Base-by-base conservation (phyloP, 2,797 vertebrate species). In the Ispidina picta region DNA sequence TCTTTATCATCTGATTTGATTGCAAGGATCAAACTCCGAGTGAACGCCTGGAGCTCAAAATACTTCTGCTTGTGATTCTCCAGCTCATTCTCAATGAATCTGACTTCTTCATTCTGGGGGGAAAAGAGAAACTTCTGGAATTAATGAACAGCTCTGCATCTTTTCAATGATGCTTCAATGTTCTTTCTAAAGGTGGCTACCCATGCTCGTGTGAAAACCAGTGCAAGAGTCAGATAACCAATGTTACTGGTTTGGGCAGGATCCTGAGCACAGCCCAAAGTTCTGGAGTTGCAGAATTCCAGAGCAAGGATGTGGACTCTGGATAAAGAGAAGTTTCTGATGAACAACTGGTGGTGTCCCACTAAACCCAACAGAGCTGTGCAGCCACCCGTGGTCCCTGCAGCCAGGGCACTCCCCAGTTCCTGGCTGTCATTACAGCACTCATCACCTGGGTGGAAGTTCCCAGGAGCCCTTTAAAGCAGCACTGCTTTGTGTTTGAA, bases 1-100 rank as follows among this genome's bases (percentile, higher is more conserved):
- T 99, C 98, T 92, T 98, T 98, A 96, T 99, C 98, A 31, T 98
- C 98, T 55, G 98, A 97, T 97, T 98, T 99, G 94, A 99, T 97
- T 78, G 98, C 98, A 82, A 96, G 97, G 90, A 99, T 98, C 95
- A 99, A 98, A 95, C 97, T 98, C 94, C 98, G 98, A 16, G 99
- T 99, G 96, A 99, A 99, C 12, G 95, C 97, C 89, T 97, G 98
- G 72, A 99, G 98, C 92, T 99, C 98, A 90, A 98, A 97, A 83
- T 99, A 99, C 95, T 98, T 99, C 96, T 98, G 98, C 95, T 99
- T 99, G 98, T 99, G 99, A 97, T 97, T 98, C 97, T 98, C 98
- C 97, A 99, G 97, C 96, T 99, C 99, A 25, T 97, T 98, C 97
- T 99, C 99, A 62, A 99, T 98, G 97, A 98, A 99, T 96, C 98